Base-by-base conservation (phyloP, 92 coral and sea anemone species). In the Bergia puertoricense region DNA sequence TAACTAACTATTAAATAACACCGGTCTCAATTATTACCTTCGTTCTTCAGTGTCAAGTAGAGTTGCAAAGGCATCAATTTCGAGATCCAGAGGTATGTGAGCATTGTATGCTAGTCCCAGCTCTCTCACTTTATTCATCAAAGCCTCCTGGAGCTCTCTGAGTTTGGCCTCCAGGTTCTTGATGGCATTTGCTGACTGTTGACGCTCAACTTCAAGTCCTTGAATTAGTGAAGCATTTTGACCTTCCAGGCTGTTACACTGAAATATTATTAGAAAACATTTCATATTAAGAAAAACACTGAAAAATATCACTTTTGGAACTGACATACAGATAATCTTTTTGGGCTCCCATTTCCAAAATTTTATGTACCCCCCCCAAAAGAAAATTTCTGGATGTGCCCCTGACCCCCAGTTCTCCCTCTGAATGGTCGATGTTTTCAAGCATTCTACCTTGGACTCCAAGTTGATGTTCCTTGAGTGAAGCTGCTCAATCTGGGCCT, bases 91-190 rank as follows among this genome's bases (percentile, higher is more conserved):
- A 0, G 99, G 99, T 10, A 95, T 90, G 85, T 96, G 99, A 46
- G 96, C 94, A 90, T 93, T 96, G 90, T 96, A 96, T 9, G 99
- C 99, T 51, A 96, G 92, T 8, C 99, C 99, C 89, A 96, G 92
- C 89, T 96, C 99, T 48, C 99, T 90, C 57, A 96, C 95, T 86
- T 96, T 96, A 14, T 93, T 96, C 99, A 96, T 96, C 87, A 96
- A 90, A 6, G 95, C 96, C 66, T 96, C 98, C 82, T 96, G 99
- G 4, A 96, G 95, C 69, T 96, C 99, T 6, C 99, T 91, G 11
- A 96, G 90, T 86, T 96, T 96, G 23, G 95, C 95, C 91, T 96
- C 99, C 8, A 96, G 92, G 89, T 93, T 96, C 88, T 96, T 96
- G 80, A 96, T 88, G 73, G 90, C 94, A 85, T 95, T 95, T 65